A percentile compares a stretch with the other conserved stretches of the same genome.
phyloP scores from a whole-genome alignment of 2,113 vertebrate genomes.

The Danionella cerebrum region DNA sequence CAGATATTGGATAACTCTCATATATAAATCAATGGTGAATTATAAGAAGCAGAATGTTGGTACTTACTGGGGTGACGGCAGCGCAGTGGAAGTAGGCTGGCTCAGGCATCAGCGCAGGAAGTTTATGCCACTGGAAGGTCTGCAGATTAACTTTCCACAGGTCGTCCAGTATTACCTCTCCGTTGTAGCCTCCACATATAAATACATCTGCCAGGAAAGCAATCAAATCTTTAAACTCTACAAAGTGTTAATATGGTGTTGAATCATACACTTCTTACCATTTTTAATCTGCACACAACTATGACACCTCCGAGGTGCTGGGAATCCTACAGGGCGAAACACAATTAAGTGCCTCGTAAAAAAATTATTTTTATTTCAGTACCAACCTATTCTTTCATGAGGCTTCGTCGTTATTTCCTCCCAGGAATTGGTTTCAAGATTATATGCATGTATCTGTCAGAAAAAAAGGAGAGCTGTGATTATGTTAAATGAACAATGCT shows the following conservation, averaged over 20 bases:
- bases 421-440: slow-evolving; percentile 97
- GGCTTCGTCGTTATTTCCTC: slow-evolving; percentile 92
- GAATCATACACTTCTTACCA: slow-evolving; percentile 61
- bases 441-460: slow-evolving; percentile 88
- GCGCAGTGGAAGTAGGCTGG: slow-evolving; percentile 97
- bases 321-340: slow-evolving; percentile 73
- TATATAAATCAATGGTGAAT: slow-evolving; percentile 32
- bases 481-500: background rate
- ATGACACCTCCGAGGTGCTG: slow-evolving; percentile 91
- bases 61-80: slow-evolving; percentile 90
- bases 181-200: slow-evolving; percentile 92
- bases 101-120: slow-evolving; percentile 90
- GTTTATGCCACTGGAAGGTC: slow-evolving; percentile 88
- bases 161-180: slow-evolving; percentile 88
- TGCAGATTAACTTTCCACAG: slow-evolving; percentile 92
- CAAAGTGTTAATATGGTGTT: background rate
- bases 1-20: background rate
- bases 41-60: background rate
- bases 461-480: background rate
- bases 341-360: background rate
- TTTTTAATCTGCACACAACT: slow-evolving; percentile 95
- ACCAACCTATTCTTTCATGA: slow-evolving; percentile 86
- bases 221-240: background rate
- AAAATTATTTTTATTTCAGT: background rate
- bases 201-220: slow-evolving; percentile 75